Base-by-base conservation (phyloP, 2,797 vertebrate species). In the Acestrorhynchus altus region DNA sequence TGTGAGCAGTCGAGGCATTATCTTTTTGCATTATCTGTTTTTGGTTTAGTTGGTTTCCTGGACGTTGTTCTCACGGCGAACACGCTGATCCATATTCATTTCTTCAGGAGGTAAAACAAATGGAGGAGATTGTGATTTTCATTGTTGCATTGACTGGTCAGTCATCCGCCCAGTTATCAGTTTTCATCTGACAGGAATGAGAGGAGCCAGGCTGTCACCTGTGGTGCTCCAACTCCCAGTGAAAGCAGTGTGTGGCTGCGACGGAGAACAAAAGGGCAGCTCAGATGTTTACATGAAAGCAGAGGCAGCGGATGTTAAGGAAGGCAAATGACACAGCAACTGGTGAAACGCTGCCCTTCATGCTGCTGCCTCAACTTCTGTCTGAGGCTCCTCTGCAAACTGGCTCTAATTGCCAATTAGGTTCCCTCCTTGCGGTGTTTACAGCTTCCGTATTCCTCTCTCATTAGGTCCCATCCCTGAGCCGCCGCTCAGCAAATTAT, bases 351-450 rank as follows among this genome's bases (percentile, higher is more conserved):
- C 46, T 60, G 35, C 28, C 66, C 80, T 56, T 56, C 75, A 56
- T 64, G 46, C 72, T 59, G 69, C 49, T 65, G 42, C 24, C 28
- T 26, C 35, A 47, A 42, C 49, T 64, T 77, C 70, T 46, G 44
- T 64, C 56, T 49, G 42, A 42, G 72, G 49, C 80, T 78, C 68
- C 70, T 46, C 49, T 13, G 42, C 72, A 77, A 74, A 74, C 67
- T 59, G 15, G 51, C 49, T 65, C 68, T 81, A 83, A 83, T 80
- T 81, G 78, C 56, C 77, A 82, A 77, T 77, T 81, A 80, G 46
- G 26, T 76, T 73, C 49, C 40, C 16, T 42, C 4, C 35, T 63
- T 63, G 74, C 31, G 13, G n/a, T 79, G 78, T 81, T 80, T 69
- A 59, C 68, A 57, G 20, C 66, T 67, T 52, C 35, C 42, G 24